phyloP scores from a whole-genome alignment of 2,888 invertebrate species.

The Celastrina argiolus region DNA sequence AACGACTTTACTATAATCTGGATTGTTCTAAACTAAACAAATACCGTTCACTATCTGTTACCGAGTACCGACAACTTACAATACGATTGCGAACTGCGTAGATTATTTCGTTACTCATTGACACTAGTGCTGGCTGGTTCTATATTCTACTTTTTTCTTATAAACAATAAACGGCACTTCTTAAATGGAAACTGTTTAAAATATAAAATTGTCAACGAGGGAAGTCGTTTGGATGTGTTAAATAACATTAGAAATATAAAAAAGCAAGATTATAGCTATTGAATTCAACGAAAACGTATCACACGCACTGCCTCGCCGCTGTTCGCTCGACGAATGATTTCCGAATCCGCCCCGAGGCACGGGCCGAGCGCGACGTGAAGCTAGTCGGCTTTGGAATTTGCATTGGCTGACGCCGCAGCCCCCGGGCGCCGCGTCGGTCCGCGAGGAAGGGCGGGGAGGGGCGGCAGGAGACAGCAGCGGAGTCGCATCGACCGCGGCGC shows the following conservation, averaged over 20 bases:
- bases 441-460: background rate
- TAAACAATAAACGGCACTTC: background rate
- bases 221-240: background rate
- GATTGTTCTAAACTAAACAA: background rate
- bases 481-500: constrained; percentile 1
- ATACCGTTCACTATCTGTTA: background rate
- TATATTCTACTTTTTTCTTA: background rate
- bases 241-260: background rate
- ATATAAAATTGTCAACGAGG: background rate
- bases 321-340: background rate
- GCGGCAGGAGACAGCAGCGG: background rate
- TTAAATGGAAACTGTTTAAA: background rate
- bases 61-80: no score
- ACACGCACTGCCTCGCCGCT: background rate
- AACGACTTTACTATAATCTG: background rate
- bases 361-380: background rate
- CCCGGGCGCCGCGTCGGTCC: background rate
- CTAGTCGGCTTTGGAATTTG: background rate
- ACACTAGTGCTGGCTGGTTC: background rate
- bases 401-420: background rate
- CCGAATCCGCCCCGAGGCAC: background rate
- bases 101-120: background rate
- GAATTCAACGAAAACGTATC: background rate
- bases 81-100: background rate
- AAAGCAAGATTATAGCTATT: background rate